Evolutionary conservation across 2,113 vertebrate genomes (phyloP).

Genomic region (Corythornis madagascariensis): DNA sequence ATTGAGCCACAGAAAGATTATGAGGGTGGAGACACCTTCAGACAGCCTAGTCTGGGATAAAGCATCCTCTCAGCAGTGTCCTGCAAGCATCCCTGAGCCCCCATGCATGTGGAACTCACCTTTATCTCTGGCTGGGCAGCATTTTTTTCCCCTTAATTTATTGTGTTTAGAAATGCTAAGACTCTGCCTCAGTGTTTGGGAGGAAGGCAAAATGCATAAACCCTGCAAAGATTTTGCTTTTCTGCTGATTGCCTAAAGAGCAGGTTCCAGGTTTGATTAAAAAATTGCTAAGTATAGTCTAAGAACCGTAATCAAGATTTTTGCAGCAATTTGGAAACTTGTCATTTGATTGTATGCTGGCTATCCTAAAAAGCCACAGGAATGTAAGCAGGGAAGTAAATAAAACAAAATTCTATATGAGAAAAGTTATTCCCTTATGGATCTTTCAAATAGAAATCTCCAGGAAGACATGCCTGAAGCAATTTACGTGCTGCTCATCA

Average conservation of each 20-base stretch:
- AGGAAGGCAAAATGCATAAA: not conserved
- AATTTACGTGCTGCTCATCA: rapidly evolving
- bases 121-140: not conserved
- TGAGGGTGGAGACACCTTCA: not conserved
- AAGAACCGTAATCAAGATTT: not conserved
- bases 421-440: not conserved
- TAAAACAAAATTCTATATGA: not conserved
- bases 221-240: not conserved
- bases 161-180: not conserved
- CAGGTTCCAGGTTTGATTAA: not conserved
- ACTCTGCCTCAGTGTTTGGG: not conserved
- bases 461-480: not conserved
- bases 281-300: not conserved
- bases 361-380: not conserved
- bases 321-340: not conserved
- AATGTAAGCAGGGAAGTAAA: not conserved
- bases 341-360: not conserved
- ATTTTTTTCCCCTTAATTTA: not conserved
- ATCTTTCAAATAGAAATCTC: not conserved
- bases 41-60: not conserved
- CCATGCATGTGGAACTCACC: not conserved
- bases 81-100: not conserved
- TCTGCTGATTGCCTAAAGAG: not conserved
- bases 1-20: not conserved
- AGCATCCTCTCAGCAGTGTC: not conserved